Percentiles rank a stretch among this genome's conserved stretches.
Evolutionary conservation across 2,113 vertebrate species (phyloP).

Genomic region (Chascanopsetta lugubris): DNA sequence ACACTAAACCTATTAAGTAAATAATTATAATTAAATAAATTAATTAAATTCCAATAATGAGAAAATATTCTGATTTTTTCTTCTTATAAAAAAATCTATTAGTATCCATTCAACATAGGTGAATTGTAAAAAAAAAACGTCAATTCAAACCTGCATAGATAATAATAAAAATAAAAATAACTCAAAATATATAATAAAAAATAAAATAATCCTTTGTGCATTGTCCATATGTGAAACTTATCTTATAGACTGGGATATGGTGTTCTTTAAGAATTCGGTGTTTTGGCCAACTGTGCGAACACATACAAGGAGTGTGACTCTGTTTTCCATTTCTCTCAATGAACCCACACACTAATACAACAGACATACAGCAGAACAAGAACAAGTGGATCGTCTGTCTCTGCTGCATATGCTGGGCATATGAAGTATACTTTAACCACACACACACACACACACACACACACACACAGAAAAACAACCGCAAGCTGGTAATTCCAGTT

Average conservation of each 20-base stretch:
- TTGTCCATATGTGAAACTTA: not conserved
- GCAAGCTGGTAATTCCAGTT: constrained; percentile 4
- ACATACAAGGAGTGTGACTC: not conserved
- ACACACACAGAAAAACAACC: not conserved
- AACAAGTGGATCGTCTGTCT: constrained; percentile 6
- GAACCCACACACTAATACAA: not conserved
- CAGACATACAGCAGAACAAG: constrained; percentile 6
- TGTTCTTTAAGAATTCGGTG: not conserved
- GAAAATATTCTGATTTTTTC: too few relatives aligned
- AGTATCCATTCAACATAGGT: too few relatives aligned
- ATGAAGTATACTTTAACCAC: not conserved
- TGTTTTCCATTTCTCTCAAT: not conserved
- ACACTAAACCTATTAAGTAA: too few relatives aligned
- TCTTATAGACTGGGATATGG: not conserved
- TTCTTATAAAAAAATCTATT: too few relatives aligned
- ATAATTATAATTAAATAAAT: too few relatives aligned
- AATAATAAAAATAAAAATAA: too few relatives aligned
- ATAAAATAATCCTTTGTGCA: not conserved
- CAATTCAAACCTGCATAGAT: too few relatives aligned
- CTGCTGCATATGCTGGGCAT: not conserved
- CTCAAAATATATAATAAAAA: too few relatives aligned
- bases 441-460: not conserved
- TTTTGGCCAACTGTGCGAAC: not conserved
- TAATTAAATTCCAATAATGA: too few relatives aligned
- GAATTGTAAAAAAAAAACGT: too few relatives aligned